phyloP scores from a whole-genome alignment of 2,888 invertebrate species.

The Netelia virgata region DNA sequence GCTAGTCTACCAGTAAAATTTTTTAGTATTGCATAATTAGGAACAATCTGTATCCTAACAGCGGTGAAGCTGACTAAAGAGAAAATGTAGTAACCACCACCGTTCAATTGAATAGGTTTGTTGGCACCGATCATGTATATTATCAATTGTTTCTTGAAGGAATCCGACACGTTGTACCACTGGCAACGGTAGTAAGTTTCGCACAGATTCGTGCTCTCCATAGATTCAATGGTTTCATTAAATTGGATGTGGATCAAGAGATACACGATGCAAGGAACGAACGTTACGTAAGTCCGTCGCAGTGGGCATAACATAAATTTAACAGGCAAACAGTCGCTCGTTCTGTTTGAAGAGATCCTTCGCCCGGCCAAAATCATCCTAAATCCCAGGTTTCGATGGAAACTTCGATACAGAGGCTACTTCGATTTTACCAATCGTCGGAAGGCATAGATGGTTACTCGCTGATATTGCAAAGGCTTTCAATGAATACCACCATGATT shows the following conservation, averaged over 20 bases:
- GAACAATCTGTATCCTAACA: not conserved
- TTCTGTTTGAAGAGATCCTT: conserved; percentile 53
- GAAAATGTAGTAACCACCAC: conserved; percentile 47
- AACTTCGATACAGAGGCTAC: too few species aligned
- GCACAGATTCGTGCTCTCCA: too few species aligned
- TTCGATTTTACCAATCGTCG: too few species aligned
- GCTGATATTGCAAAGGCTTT: not conserved
- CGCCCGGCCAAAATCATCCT: conserved; percentile 29
- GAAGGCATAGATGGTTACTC: not conserved
- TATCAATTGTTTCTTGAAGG: conserved; percentile 19
- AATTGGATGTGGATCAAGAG: conserved; percentile 32
- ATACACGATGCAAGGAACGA: conserved; percentile 20
- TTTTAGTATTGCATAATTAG: conserved; percentile 26
- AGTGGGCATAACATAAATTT: conserved; percentile 56
- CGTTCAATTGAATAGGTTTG: conserved; percentile 42
- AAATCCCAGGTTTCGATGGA: too few species aligned
- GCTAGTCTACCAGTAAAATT: not conserved
- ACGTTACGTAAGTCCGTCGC: conserved; percentile 22
- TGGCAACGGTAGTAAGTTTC: too few species aligned
- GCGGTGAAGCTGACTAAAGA: conserved; percentile 42
- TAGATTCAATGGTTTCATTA: too few species aligned
- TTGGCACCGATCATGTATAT: conserved; percentile 51
- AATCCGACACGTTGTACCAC: too few species aligned
- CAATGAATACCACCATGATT: not conserved
- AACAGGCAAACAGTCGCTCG: conserved; percentile 39